Evolutionary conservation across 2,797 vertebrate species (phyloP).

Genomic region (Sebastes hubbsi): DNA sequence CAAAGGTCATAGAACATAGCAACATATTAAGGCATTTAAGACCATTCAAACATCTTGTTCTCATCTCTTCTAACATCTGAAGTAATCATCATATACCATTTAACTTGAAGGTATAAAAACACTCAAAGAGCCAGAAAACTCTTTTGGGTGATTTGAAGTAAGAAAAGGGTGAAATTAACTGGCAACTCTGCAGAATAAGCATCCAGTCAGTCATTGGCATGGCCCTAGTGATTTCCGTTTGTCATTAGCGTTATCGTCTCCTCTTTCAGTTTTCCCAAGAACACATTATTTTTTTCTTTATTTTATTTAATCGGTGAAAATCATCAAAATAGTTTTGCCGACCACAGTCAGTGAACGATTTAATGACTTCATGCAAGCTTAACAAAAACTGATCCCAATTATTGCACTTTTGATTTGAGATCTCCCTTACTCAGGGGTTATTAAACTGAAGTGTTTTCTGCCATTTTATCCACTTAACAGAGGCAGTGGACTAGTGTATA

Average conservation of each 20-base stretch:
- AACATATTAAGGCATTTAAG: neutral
- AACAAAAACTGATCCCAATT: constrained; percentile 57
- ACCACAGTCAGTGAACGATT: constrained; percentile 36
- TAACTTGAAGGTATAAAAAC: neutral
- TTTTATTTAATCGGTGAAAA: constrained; percentile 8
- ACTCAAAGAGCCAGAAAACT: constrained; percentile 3
- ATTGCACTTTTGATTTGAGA: constrained; percentile 63
- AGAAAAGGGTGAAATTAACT: constrained; percentile 35
- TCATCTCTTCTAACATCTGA: constrained; percentile 19
- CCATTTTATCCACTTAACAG: constrained; percentile 51
- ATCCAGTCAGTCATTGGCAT: constrained; percentile 6
- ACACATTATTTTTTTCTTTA: neutral
- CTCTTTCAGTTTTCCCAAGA: constrained; percentile 27
- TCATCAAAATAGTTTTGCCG: constrained; percentile 33
- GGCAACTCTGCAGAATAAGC: constrained; percentile 28
- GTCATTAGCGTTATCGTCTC: constrained; percentile 41
- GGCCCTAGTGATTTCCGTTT: constrained; percentile 31
- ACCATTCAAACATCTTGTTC: constrained; percentile 17
- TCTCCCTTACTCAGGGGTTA: constrained; percentile 56
- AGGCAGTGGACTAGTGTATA: constrained; percentile 27
- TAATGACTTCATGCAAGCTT: constrained; percentile 61
- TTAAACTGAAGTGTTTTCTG: constrained; percentile 70
- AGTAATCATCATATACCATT: constrained; percentile 4
- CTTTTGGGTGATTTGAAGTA: constrained; percentile 4
- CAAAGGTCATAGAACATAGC: neutral